Conservation (phyloP, 2,888 invertebrate species). For the Agrochola circellaris region DNA sequence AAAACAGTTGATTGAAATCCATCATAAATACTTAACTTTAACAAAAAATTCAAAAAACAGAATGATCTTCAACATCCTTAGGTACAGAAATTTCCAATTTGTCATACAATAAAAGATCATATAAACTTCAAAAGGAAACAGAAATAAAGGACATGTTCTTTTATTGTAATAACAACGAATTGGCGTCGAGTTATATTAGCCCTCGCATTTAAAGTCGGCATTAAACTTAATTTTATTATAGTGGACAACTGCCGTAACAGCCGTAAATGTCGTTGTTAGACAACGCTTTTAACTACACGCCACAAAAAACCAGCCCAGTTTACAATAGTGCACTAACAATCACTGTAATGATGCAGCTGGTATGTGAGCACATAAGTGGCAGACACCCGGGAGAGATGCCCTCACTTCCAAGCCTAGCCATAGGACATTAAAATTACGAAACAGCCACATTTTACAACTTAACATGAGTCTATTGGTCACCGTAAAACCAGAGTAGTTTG, state of each 20-base stretch:
- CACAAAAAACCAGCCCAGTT: conserved; percentile 67
- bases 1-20: background rate
- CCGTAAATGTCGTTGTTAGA: conserved; percentile 71
- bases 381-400: conserved; percentile 56
- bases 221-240: conserved; percentile 72
- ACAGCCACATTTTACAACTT: conserved; percentile 43
- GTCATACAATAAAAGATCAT: conserved; percentile 28
- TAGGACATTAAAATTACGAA: conserved; percentile 44
- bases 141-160: conserved; percentile 19
- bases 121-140: conserved; percentile 27
- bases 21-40: conserved; percentile 5
- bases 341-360: conserved; percentile 62
- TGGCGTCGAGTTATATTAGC: conserved; percentile 60
- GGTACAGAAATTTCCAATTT: conserved; percentile 40
- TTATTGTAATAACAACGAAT: conserved; percentile 54
- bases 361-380: conserved; percentile 61
- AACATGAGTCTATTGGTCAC: conserved; percentile 34
- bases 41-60: conserved; percentile 13
- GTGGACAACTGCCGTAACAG: conserved; percentile 54
- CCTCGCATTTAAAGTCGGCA: conserved; percentile 63
- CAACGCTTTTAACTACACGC: conserved; percentile 64
- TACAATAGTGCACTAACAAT: conserved; percentile 67
- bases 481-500: conserved; percentile 41
- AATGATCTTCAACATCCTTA: conserved; percentile 8
- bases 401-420: conserved; percentile 26